A percentile compares a stretch with the other conserved stretches of the same genome.
Conservation (phyloP, 2,113 vertebrate genomes). For the Onychostoma macrolepis region DNA sequence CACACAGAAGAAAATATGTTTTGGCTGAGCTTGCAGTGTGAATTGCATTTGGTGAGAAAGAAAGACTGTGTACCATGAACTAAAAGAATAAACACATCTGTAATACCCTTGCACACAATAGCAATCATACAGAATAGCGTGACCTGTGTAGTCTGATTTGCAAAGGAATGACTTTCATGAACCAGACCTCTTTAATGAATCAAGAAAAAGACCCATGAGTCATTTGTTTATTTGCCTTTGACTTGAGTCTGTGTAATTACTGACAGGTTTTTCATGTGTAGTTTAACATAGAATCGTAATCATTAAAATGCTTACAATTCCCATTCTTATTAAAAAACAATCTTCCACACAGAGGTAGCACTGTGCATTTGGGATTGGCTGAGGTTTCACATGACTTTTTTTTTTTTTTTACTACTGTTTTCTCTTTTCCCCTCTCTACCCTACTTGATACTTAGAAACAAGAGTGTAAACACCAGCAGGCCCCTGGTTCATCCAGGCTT, state of each 20-base stretch:
- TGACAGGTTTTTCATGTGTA: background rate
- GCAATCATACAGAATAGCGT: background rate
- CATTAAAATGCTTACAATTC: background rate
- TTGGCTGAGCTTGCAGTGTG: background rate
- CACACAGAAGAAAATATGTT: background rate
- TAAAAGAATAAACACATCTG: background rate
- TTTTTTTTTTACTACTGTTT: conserved; percentile 21
- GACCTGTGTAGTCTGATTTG: background rate
- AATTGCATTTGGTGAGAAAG: background rate
- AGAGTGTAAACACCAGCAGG: conserved; percentile 39
- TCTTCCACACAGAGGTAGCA: background rate
- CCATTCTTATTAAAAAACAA: background rate
- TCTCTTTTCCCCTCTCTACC: conserved; percentile 16
- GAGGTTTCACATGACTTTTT: background rate
- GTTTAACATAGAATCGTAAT: background rate
- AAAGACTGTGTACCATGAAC: background rate
- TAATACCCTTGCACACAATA: background rate
- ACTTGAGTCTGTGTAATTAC: conserved; percentile 52
- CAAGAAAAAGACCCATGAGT: background rate
- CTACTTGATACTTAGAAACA: conserved; percentile 45
- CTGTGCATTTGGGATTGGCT: background rate
- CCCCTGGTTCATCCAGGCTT: conserved; percentile 61
- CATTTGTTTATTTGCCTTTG: background rate
- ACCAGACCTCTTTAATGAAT: background rate
- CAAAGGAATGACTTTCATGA: background rate